phyloP scores from a whole-genome alignment of 2,888 invertebrate species.

The Eilema griseolum region DNA sequence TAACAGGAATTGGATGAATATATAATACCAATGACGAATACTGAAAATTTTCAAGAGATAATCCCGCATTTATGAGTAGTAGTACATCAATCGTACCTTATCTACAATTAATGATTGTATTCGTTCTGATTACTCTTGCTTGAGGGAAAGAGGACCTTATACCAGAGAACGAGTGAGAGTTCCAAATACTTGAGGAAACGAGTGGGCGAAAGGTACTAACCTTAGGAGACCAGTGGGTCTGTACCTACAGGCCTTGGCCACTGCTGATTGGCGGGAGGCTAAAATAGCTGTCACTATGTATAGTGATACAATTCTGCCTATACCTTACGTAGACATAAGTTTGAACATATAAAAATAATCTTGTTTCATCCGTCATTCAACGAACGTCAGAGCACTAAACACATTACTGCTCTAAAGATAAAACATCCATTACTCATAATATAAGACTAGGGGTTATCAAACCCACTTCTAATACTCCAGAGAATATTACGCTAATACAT shows the following conservation, averaged over 20 bases:
- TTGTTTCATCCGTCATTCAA: conserved; percentile 12
- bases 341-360: background rate
- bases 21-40: background rate
- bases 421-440: conserved; percentile 52
- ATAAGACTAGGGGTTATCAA: conserved; percentile 28
- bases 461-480: conserved; percentile 16
- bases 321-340: background rate
- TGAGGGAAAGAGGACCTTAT: too few species aligned
- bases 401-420: conserved; percentile 46
- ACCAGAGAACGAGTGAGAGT: too few species aligned
- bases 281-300: background rate
- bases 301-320: background rate
- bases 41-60: background rate
- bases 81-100: background rate
- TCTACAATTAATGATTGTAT: background rate
- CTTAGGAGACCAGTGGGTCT: too few species aligned
- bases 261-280: background rate
- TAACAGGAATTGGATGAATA: too few species aligned
- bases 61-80: background rate
- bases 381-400: conserved; percentile 42
- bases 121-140: background rate
- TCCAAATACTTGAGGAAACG: too few species aligned
- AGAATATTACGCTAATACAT: background rate
- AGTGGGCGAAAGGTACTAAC: too few species aligned
- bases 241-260: too few species aligned